phyloP scores from a whole-genome alignment of 2,113 vertebrate species.

The Beaufortia kweichowensis region DNA sequence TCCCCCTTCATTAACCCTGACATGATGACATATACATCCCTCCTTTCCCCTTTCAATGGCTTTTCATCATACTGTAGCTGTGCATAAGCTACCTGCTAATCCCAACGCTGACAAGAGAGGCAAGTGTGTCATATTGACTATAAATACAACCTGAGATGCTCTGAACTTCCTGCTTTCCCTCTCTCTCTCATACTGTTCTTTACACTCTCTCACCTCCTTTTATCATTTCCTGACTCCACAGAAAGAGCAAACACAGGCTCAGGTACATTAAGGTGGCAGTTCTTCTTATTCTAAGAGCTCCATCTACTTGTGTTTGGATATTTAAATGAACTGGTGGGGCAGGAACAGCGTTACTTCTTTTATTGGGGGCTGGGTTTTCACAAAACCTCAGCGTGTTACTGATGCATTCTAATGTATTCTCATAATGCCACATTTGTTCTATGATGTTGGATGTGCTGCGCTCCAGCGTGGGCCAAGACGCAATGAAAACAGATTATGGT shows the following conservation, averaged over 20 bases:
- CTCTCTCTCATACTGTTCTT: conserved; percentile 38
- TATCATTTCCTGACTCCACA: conserved; percentile 65
- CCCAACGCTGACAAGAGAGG: conserved; percentile 71
- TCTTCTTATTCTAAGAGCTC: conserved; percentile 32
- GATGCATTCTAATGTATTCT: conserved; percentile 25
- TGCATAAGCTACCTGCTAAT: conserved; percentile 69
- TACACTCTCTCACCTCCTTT: conserved; percentile 56
- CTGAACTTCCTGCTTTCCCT: conserved; percentile 70
- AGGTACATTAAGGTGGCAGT: conserved; percentile 50
- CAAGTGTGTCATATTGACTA: conserved; percentile 79
- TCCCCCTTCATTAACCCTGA: conserved; percentile 33
- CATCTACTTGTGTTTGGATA: background rate
- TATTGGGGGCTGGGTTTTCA: background rate
- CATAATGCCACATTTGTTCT: conserved; percentile 5
- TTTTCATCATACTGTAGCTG: conserved; percentile 37
- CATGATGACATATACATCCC: background rate
- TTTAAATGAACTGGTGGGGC: background rate
- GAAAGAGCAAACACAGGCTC: conserved; percentile 50
- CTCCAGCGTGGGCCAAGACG: conserved; percentile 12
- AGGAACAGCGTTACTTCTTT: background rate
- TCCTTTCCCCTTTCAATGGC: conserved; percentile 31
- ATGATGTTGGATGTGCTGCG: conserved; percentile 1
- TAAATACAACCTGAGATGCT: conserved; percentile 79
- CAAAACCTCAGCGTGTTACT: conserved; percentile 9
- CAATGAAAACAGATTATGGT: conserved; percentile 30